Percentiles rank a stretch among this genome's conserved stretches.
Conservation (phyloP, 2,113 vertebrate genomes). For the Oryzias curvinotus region DNA sequence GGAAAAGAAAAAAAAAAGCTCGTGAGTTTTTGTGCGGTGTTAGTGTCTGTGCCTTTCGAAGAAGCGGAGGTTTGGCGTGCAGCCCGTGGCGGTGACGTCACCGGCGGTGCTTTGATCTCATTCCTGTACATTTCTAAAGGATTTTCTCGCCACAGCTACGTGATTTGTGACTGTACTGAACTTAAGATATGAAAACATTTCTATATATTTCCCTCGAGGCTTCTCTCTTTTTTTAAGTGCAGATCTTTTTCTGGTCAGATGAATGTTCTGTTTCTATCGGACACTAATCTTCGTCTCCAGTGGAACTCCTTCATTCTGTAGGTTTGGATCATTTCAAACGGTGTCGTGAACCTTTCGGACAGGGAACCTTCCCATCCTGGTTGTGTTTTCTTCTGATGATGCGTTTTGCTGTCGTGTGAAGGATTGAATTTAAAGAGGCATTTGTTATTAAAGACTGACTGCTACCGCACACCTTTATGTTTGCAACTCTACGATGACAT, state of each 20-base stretch:
- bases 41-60: constrained; percentile 82
- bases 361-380: constrained; percentile 31
- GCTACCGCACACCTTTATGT: constrained; percentile 47
- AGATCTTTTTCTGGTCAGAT: constrained; percentile 78
- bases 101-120: constrained; percentile 36
- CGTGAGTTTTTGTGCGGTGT: constrained; percentile 75
- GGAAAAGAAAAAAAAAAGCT: constrained; percentile 59
- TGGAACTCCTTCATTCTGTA: constrained; percentile 68
- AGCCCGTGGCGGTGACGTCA: constrained; percentile 55
- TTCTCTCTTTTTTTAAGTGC: constrained; percentile 35
- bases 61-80: constrained; percentile 76
- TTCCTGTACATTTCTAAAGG: constrained; percentile 73
- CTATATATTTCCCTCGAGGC: constrained; percentile 42
- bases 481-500: constrained; percentile 62
- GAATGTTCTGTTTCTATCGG: constrained; percentile 80
- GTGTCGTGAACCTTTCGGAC: constrained; percentile 67
- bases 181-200: constrained; percentile 71
- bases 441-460: constrained; percentile 68
- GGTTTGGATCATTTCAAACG: constrained; percentile 72
- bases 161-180: constrained; percentile 75
- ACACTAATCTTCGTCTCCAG: constrained; percentile 76
- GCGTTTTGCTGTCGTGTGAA: constrained; percentile 61
- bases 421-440: constrained; percentile 61
- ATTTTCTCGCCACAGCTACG: constrained; percentile 72
- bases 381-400: constrained; percentile 55